Percentiles rank a stretch among this genome's conserved stretches.
Conservation (phyloP, 2,797 vertebrate species). For the Sphenopsis melanotis region DNA sequence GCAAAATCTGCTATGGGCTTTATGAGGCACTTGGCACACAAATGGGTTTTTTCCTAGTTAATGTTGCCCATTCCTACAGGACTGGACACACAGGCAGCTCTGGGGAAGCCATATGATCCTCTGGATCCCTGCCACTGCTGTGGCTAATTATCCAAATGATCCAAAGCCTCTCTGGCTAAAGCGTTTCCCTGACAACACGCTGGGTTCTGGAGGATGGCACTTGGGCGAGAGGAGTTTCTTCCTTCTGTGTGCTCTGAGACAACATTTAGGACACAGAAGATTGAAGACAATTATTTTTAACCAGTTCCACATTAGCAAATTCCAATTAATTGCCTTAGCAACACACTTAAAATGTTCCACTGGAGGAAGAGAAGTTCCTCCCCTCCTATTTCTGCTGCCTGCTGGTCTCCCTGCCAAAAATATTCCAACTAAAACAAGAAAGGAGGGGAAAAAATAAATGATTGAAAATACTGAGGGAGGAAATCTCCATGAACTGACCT, state of each 20-base stretch:
- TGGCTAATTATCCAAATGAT: neutral
- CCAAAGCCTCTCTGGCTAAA: neutral
- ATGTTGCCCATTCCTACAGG: neutral
- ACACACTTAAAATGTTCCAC: neutral
- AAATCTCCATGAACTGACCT: slow-evolving; percentile 78
- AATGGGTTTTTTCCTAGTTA: neutral
- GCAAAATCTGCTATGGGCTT: neutral
- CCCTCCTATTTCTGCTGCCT: neutral
- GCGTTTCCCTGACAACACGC: neutral
- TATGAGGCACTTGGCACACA: neutral
- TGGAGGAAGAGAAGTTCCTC: neutral
- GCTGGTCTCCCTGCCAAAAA: neutral
- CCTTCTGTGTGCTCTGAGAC: neutral
- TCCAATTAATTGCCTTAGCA: slow-evolving; percentile 36
- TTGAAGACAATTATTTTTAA: neutral
- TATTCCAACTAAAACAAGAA: neutral
- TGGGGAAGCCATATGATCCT: neutral
- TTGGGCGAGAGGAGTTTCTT: neutral
- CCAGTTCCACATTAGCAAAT: neutral
- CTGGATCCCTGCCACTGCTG: accelerated
- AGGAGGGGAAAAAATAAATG: neutral
- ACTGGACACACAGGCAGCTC: neutral
- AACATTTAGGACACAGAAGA: neutral
- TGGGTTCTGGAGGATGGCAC: neutral
- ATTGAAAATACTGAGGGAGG: slow-evolving; percentile 22